Conservation (phyloP, 2,113 vertebrate species). For the Bubalus kerabau region DNA sequence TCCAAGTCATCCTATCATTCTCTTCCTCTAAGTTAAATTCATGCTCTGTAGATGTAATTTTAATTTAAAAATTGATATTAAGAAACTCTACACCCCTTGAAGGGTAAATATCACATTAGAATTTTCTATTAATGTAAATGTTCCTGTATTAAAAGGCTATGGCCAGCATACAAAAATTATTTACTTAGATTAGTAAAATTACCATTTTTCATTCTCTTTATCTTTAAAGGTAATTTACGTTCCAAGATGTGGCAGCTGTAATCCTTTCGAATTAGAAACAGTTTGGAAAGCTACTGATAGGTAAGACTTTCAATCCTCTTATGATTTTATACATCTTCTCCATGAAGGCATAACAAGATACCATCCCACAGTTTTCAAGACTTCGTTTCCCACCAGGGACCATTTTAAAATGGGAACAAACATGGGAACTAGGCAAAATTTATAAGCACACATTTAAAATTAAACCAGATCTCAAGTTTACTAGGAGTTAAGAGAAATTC, state of each 20-base stretch:
- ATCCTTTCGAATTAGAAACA: slow-evolving; percentile 19
- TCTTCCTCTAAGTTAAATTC: not conserved
- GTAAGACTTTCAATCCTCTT: not conserved
- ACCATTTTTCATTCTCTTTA: not conserved
- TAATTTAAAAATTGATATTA: slow-evolving; percentile 23
- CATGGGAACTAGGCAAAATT: not conserved
- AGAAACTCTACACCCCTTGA: not conserved
- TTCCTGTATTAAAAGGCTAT: not conserved
- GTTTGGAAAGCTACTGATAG: not conserved
- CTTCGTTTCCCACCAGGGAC: not conserved
- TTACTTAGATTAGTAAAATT: slow-evolving; percentile 33
- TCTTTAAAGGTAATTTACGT: not conserved
- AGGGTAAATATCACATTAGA: slow-evolving; percentile 49
- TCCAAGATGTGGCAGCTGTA: not conserved
- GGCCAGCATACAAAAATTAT: not conserved
- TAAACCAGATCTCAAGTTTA: not conserved
- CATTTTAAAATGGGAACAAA: slow-evolving; percentile 18
- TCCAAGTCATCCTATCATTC: not conserved
- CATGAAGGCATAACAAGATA: not conserved
- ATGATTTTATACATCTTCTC: slow-evolving; percentile 3
- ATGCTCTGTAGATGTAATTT: not conserved
- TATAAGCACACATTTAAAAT: not conserved
- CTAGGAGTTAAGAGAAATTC: not conserved
- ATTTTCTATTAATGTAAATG: slow-evolving; percentile 28
- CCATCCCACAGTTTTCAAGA: not conserved